Conservation (phyloP, 2,888 invertebrate species). For the Cantharis flavilabris region DNA sequence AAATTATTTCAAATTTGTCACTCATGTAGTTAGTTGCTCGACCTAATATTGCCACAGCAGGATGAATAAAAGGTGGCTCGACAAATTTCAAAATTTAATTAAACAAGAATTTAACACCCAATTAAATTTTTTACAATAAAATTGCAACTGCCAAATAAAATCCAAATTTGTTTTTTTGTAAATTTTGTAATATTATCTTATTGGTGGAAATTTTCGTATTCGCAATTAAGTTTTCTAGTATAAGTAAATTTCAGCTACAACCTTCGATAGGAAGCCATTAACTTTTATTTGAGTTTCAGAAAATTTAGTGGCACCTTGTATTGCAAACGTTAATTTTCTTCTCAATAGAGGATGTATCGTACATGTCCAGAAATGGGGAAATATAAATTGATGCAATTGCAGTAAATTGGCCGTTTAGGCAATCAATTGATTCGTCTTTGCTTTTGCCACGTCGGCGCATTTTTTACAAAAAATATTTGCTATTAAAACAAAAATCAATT, state of each 20-base stretch:
- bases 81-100: background rate
- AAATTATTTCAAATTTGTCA: background rate
- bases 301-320: background rate
- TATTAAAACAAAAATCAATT: background rate
- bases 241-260: background rate
- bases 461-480: background rate
- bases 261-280: background rate
- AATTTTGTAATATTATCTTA: too few relatives aligned
- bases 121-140: background rate
- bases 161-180: background rate
- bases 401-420: constrained; percentile 29
- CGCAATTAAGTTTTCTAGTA: background rate
- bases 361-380: constrained; percentile 3
- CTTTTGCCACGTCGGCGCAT: constrained; percentile 10
- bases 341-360: background rate
- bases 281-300: background rate
- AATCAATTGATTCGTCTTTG: constrained; percentile 16
- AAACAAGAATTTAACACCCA: background rate
- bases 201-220: too few relatives aligned
- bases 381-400: constrained; percentile 28
- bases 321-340: background rate
- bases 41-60: background rate
- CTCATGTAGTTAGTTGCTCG: background rate
- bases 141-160: background rate
- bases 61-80: background rate